phyloP scores from a whole-genome alignment of 2,888 invertebrate species.

The Plebejus melissa region DNA sequence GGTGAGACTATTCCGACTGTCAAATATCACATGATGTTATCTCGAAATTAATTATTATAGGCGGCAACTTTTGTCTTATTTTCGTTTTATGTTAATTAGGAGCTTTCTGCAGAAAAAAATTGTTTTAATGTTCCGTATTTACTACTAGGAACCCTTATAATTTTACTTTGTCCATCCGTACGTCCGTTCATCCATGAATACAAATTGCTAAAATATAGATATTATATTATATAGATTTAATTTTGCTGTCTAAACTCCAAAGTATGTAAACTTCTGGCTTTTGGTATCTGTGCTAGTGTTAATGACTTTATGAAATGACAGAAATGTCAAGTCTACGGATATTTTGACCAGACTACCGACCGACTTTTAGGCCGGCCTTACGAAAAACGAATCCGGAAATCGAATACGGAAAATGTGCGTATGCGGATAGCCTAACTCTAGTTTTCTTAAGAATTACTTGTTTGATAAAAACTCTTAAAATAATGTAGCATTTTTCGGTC shows the following conservation, averaged over 20 bases:
- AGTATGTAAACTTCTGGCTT: too few species aligned
- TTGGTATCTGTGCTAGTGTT: too few species aligned
- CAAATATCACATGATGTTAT: background rate
- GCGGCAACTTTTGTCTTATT: background rate
- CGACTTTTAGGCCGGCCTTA: too few species aligned
- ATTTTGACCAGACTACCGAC: too few species aligned
- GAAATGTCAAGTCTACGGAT: too few species aligned
- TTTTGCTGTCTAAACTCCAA: too few species aligned
- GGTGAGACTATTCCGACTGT: background rate
- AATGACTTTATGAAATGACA: too few species aligned
- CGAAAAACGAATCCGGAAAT: background rate
- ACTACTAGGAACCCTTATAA: background rate
- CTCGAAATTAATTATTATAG: background rate
- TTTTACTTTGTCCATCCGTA: background rate
- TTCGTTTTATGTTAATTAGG: background rate
- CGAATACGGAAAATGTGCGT: background rate
- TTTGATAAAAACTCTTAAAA: background rate
- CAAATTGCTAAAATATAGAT: too few species aligned
- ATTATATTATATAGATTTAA: too few species aligned
- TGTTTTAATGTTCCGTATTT: background rate
- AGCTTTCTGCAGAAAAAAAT: background rate
- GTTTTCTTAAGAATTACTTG: background rate
- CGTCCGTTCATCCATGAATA: too few species aligned
- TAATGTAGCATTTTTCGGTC: constrained; percentile 10
- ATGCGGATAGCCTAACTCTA: background rate